Evolutionary conservation across 2,797 vertebrate species (phyloP).

Genomic region (Melanotaenia maccullochi): DNA sequence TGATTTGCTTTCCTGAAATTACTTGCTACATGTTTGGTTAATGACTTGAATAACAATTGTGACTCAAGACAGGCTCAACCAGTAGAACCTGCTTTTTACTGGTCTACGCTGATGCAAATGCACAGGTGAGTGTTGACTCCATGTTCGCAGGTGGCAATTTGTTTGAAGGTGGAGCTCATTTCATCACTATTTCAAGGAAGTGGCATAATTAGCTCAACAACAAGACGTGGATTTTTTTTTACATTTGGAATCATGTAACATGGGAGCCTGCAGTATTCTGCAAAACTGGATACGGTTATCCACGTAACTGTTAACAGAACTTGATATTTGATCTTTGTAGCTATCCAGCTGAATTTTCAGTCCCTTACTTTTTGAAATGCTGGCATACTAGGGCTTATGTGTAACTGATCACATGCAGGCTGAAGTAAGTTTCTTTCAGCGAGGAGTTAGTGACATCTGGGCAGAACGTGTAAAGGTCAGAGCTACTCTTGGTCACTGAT

Average conservation of each 20-base stretch:
- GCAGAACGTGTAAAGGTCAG: background rate
- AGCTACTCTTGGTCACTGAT: background rate
- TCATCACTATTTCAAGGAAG: background rate
- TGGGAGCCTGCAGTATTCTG: conserved; percentile 15
- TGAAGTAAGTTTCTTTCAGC: conserved; percentile 18
- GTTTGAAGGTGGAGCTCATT: conserved; percentile 27
- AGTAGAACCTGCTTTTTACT: conserved; percentile 64
- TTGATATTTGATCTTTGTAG: background rate
- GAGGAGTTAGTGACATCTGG: conserved; percentile 26
- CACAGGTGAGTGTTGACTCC: conserved; percentile 1
- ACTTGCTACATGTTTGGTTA: conserved; percentile 45
- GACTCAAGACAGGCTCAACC: conserved; percentile 49
- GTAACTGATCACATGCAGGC: conserved; percentile 17
- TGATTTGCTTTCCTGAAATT: conserved; percentile 15
- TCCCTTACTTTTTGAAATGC: conserved; percentile 33
- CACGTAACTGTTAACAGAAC: background rate
- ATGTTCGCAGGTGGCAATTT: conserved; percentile 24
- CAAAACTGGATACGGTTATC: conserved; percentile 11
- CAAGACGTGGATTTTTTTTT: conserved; percentile 22
- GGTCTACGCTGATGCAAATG: background rate
- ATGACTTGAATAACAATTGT: conserved; percentile 70
- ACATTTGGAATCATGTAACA: conserved; percentile 26
- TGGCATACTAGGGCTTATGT: conserved; percentile 15
- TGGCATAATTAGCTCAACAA: background rate
- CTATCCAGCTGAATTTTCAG: background rate